Percentiles rank a stretch among this genome's conserved stretches.
Evolutionary conservation across 1,140 invertebrate genomes (phyloP).

Genomic region (Adoxophyes honmai): DNA sequence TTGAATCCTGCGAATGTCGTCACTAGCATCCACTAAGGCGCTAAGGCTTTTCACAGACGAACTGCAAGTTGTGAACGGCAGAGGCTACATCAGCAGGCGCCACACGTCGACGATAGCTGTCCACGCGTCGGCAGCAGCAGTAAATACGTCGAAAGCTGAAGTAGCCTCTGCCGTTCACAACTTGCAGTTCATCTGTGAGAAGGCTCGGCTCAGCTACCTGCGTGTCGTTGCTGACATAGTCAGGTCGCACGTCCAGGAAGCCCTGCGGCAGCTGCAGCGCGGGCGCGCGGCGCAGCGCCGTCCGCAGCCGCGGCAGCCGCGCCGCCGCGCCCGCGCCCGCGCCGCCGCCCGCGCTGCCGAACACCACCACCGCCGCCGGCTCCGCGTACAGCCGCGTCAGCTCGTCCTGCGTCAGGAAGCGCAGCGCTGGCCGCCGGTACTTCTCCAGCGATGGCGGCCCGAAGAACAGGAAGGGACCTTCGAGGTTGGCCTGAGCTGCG

Average conservation of each 20-base stretch:
- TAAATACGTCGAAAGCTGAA: too few relatives aligned
- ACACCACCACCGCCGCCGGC: slow-evolving; percentile 68
- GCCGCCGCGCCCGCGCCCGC: slow-evolving; percentile 60
- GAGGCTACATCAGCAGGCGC: too few relatives aligned
- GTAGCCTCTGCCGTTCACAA: too few relatives aligned
- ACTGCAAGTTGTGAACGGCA: too few relatives aligned
- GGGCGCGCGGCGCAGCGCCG: slow-evolving; percentile 69
- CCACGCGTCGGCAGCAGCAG: too few relatives aligned
- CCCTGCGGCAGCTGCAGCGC: slow-evolving; percentile 75
- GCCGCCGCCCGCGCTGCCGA: slow-evolving; percentile 71
- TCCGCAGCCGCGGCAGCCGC: slow-evolving; percentile 62
- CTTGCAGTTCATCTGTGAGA: too few relatives aligned
- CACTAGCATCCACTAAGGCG: too few relatives aligned
- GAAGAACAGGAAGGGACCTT: slow-evolving; percentile 79
- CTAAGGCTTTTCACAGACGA: too few relatives aligned
- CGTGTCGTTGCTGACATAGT: slow-evolving; percentile 75
- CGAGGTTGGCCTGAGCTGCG: slow-evolving; percentile 31
- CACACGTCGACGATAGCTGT: too few relatives aligned
- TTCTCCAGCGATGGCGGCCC: slow-evolving; percentile 70
- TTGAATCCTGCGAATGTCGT: too few relatives aligned
- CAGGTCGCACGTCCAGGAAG: slow-evolving; percentile 75
- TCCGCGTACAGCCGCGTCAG: slow-evolving; percentile 66
- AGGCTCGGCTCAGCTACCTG: slow-evolving; percentile 43
- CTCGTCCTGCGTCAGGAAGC: slow-evolving; percentile 66
- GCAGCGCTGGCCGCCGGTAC: slow-evolving; percentile 69